Conservation (phyloP, 2,113 vertebrate genomes). For the Mellivora capensis region DNA sequence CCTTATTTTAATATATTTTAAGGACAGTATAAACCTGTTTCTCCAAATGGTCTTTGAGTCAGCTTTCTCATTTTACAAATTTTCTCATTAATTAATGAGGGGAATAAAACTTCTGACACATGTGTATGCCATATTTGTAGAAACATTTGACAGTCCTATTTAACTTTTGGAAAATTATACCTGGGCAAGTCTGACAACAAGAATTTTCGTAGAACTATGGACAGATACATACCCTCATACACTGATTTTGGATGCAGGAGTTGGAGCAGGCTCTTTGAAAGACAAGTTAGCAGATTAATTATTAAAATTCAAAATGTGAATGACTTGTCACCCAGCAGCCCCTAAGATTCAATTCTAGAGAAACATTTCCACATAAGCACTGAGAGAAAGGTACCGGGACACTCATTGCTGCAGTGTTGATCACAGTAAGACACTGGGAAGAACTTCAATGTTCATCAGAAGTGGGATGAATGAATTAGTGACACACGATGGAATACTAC, state of each 20-base stretch:
- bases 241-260: neutral
- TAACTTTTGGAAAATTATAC: neutral
- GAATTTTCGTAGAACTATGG: neutral
- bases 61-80: neutral
- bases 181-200: neutral
- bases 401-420: neutral
- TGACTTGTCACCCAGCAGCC: neutral
- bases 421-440: neutral
- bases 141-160: neutral
- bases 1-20: neutral
- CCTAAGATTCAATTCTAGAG: neutral
- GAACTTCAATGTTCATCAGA: neutral
- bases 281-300: neutral
- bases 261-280: neutral
- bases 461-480: neutral
- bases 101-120: neutral
- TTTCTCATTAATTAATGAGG: neutral
- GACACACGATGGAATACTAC: rapidly evolving
- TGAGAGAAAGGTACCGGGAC: neutral
- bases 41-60: neutral
- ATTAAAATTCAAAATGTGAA: neutral
- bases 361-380: neutral
- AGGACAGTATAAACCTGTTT: neutral
- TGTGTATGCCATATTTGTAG: neutral
- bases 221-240: neutral